Base-by-base conservation (phyloP, 2,797 vertebrate genomes). In the Tapirus indicus region DNA sequence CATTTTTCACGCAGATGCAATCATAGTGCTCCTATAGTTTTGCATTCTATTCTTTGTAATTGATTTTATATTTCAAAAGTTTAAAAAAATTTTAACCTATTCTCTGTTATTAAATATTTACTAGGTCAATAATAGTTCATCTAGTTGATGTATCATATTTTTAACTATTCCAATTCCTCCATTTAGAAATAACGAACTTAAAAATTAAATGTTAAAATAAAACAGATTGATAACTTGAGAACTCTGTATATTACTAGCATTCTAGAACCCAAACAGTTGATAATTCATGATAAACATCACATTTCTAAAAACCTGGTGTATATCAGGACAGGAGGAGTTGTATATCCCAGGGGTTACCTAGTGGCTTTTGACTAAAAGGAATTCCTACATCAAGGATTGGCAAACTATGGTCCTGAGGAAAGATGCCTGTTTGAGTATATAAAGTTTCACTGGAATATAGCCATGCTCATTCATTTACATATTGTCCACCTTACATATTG, bases 11-110 rank as follows among this genome's bases (percentile, higher is more conserved):
- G 71, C 6, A 64, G 27, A 79, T 92, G 16, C 21, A 86, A 66
- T 69, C 2, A 14, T 38, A 14, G 0, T 54, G 16, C 23, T 74
- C 1, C 13, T 27, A 35, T 16, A 47, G 13, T 56, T 84, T 80
- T 75, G 27, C 12, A 49, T 84, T 90, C 64, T 79, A 2, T 64
- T 86, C 62, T 92, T 79, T 84, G 38, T 75, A 79, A 86, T 64
- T 87, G 54, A 94, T 79, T 92, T 90, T 83, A 64, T 17, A 89
- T 78, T 92, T 95, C 27, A 96, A 94, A 38, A 23, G 89, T 29
- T 82, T 68, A 58, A 90, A 77, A 29, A 72, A 83, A 87, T 58
- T 21, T 60, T 86, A 92, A 35, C 17, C 35, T 38, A 69, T 13
- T 66, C 18, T 95, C 94, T 80, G 14, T 47, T 44, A 84, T 95